These are phyloP conservation scores for Rhagium mordax DNA, from an alignment of 2,888 invertebrate genomes.

Conservation along the genomic window DNA sequence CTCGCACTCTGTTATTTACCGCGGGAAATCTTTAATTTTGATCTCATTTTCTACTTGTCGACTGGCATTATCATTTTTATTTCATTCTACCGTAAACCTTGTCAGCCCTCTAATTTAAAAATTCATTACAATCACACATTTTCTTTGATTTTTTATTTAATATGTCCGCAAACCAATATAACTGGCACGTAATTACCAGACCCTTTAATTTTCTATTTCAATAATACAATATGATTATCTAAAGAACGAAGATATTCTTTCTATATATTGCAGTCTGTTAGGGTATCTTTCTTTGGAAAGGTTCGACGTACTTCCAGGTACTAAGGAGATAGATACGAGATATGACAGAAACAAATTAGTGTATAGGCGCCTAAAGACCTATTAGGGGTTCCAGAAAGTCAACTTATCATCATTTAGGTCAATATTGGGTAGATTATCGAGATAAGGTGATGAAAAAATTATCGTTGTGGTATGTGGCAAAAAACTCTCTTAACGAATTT, in stretches of 20 bases:
- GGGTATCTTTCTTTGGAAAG: constrained; percentile 3
- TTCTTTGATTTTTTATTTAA: constrained; percentile 40
- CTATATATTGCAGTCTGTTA: background rate
- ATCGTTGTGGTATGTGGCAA: constrained; percentile 8
- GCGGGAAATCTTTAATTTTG: constrained; percentile 52
- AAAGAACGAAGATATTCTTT: background rate
- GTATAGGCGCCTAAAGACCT: constrained; percentile 44
- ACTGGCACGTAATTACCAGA: background rate
- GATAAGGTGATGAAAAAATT: constrained; percentile 34
- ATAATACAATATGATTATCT: background rate
- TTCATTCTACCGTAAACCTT: constrained; percentile 17
- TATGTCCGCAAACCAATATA: background rate
- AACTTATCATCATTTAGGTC: constrained; percentile 39
- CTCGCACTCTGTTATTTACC: constrained; percentile 50
- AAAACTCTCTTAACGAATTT: no score
- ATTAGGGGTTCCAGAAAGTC: constrained; percentile 41
- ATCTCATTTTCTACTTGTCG: constrained; percentile 48
- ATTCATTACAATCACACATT: constrained; percentile 14
- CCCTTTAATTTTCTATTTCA: background rate
- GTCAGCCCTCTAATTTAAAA: constrained; percentile 39
- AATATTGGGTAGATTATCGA: constrained; percentile 36
- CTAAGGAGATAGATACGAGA: constrained; percentile 32
- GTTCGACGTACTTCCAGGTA: constrained; percentile 33
- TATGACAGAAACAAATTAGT: constrained; percentile 46
- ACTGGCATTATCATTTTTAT: constrained; percentile 28